Conservation (phyloP, 2,888 invertebrate genomes). For the Cotesia congregata region DNA sequence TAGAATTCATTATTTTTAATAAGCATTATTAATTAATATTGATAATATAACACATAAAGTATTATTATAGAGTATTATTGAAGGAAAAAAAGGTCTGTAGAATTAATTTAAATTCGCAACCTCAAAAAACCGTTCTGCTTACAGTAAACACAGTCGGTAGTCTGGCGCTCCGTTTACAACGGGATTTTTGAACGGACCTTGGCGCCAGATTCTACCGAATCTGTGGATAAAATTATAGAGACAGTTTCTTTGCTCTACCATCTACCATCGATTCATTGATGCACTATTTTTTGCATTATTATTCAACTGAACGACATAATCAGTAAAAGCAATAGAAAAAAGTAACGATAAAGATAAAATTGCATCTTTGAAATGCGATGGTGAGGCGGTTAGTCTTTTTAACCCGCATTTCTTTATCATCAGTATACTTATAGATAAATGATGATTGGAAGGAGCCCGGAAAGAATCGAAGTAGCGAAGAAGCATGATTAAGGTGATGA, state of each 20-base stretch:
- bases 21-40: too few species aligned
- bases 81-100: too few species aligned
- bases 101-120: too few species aligned
- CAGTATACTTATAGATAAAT: constrained; percentile 14
- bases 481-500: constrained; percentile 44
- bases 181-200: too few species aligned
- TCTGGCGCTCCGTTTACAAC: too few species aligned
- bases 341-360: constrained; percentile 4
- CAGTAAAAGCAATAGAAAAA: neutral
- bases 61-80: too few species aligned
- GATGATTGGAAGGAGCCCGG: constrained; percentile 20
- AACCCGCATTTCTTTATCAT: constrained; percentile 1
- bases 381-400: constrained; percentile 20
- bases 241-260: neutral
- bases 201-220: too few species aligned
- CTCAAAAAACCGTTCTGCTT: too few species aligned
- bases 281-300: neutral
- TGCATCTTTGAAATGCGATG: constrained; percentile 4
- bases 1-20: too few species aligned
- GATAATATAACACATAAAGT: too few species aligned
- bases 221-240: constrained; percentile 14
- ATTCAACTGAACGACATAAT: neutral
- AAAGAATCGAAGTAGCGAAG: constrained; percentile 43
- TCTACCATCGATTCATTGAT: neutral
- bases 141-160: too few species aligned